Base-by-base conservation (phyloP, 2,888 invertebrate species). In the Parnassius smintheus region DNA sequence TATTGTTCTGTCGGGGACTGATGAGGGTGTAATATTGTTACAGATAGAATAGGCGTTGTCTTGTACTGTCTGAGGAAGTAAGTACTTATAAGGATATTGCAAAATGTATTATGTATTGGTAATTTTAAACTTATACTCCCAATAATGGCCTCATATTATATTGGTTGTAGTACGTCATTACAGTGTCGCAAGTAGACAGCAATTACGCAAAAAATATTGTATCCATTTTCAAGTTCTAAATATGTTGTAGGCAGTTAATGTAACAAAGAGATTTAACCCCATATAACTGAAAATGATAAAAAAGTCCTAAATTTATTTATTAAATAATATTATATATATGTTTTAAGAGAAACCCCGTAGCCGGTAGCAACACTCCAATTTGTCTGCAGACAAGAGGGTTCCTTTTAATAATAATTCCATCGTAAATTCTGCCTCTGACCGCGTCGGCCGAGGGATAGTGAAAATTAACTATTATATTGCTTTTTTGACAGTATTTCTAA, bases 391-490 rank as follows among this genome's bases (percentile, higher is more conserved):
- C 78, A 74, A 67, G 65, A 73, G 77, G 79, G 78, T 76, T 80
- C 76, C 81, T 83, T 83, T 83, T 84, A 85, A 83, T 86, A 85
- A 86, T 83, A 85, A 86, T 83, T 83, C 82, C 81, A 75, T 80
- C 69, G 83, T 86, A 85, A 86, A 86, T 87, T 85, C 79, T 82
- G 70, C 68, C 70, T 73, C 73, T 73, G 82, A 80, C 82, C 79
- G 71, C 80, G 66, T 66, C 51, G 54, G 25, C 72, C 70, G 62
- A 66, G 70, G 75, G 76, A 75, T 74, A 76, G 75, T 76, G 77
- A 73, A 81, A 78, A 86, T 88, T 88, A 87, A 87, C 87, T 85
- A 86, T 84, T 80, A 81, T 79, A 81, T 82, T 80, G 81, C 78
- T 78, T 82, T 84, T 85, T 85, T 81, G 83, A 80, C 79, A 74